Base-by-base conservation (phyloP, 2,113 vertebrate genomes). In the Gambusia affinis region DNA sequence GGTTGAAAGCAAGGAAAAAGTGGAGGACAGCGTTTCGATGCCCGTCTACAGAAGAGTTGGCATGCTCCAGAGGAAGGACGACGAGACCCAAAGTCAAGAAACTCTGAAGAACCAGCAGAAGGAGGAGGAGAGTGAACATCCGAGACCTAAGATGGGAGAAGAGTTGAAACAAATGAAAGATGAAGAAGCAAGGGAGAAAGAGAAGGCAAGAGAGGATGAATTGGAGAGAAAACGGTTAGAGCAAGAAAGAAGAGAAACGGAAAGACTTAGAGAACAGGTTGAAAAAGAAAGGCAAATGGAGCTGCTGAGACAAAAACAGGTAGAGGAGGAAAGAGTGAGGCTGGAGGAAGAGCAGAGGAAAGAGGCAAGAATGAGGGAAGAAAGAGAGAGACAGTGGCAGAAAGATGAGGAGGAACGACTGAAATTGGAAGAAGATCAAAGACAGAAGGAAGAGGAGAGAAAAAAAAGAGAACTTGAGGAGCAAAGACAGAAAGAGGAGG, bases 81-180 rank as follows among this genome's bases (percentile, higher is more conserved):
- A 73, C 0, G 68, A 75, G 30, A 69, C 3, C 3, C 70, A 79
- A 71, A 62, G 31, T 4, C 54, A 75, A 61, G 82, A 85, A 66
- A 44, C 27, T 54, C 51, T 60, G 62, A 87, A 78, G 73, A 78
- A 84, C 60, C 37, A 77, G 63, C 51, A 64, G 24, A 68, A 76
- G 72, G 72, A 76, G 10, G 82, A 90, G 78, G 78, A 91, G 64
- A 62, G n/a, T 0, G 22, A 78, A 61, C 57, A 69, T 78, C 57
- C 71, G 1, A 67, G 27, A 22, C 51, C 67, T 12, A 73, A 71
- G 57, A 10, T 82, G 47, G 81, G 83, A 60, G 66, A 79, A 54
- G 68, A 85, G 82, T 66, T 14, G 22, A 78, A 44, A 73, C 31
- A 0, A 27, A 74, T 24, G 11, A 73, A 68, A 67, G 80, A 57